Percentiles rank a stretch among this genome's conserved stretches.
Evolutionary conservation across 1,140 invertebrate species (phyloP).

Genomic region (Drosophila virilis): DNA sequence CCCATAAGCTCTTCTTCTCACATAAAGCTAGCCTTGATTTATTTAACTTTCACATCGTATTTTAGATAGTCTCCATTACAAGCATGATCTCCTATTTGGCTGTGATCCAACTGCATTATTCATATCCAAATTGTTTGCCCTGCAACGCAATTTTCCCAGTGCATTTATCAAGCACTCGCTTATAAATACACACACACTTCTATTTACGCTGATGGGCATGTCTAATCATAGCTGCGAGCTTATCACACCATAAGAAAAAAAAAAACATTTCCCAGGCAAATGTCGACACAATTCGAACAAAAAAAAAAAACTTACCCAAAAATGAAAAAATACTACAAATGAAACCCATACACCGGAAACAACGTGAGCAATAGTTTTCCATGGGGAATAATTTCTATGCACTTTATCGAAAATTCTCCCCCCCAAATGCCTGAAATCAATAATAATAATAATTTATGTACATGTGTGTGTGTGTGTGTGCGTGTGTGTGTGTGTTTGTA

Average conservation of each 20-base stretch:
- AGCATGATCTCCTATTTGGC: constrained; percentile 9
- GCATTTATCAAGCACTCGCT: background rate
- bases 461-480: constrained; percentile 33
- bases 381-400: constrained; percentile 52
- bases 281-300: constrained; percentile 58
- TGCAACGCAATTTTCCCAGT: constrained; percentile 27
- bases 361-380: constrained; percentile 69
- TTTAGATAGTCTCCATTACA: too few species aligned
- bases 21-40: too few species aligned
- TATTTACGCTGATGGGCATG: constrained; percentile 37
- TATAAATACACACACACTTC: constrained; percentile 33
- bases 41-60: too few species aligned
- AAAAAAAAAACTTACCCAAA: constrained; percentile 12
- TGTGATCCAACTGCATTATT: constrained; percentile 32
- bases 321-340: background rate
- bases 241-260: constrained; percentile 21
- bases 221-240: constrained; percentile 51
- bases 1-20: too few species aligned
- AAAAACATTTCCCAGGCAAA: constrained; percentile 42
- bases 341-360: constrained; percentile 70
- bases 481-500: constrained; percentile 8
- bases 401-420: constrained; percentile 52
- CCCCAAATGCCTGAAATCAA: constrained; percentile 55
- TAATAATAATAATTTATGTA: constrained; percentile 67
- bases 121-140: constrained; percentile 41